Evolutionary conservation across 2,888 invertebrate genomes (phyloP).

Genomic region (Neoitamus cyanurus): DNA sequence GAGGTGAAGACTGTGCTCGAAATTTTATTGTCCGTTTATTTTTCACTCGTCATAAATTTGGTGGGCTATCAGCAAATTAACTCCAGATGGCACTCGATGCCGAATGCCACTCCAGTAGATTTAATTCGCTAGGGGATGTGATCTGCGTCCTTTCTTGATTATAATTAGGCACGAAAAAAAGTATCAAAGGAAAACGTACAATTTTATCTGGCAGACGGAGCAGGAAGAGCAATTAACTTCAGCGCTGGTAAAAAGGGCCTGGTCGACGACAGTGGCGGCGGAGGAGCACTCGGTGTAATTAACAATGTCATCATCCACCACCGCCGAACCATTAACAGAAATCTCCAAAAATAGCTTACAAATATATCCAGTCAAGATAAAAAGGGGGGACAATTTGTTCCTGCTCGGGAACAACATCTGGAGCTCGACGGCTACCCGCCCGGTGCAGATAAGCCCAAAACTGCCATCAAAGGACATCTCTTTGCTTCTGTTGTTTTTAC

Average conservation of each 20-base stretch:
- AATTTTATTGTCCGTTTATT: background rate
- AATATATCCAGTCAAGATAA: background rate
- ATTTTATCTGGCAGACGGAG: slow-evolving; percentile 15
- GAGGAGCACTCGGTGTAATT: background rate
- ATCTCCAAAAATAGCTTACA: slow-evolving; percentile 30
- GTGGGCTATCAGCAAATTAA: background rate
- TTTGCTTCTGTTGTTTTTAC: background rate
- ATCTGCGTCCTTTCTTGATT: background rate
- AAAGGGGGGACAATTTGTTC: slow-evolving; percentile 16
- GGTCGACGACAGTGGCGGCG: background rate
- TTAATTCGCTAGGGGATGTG: background rate
- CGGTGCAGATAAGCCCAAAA: background rate
- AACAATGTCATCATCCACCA: slow-evolving; percentile 8
- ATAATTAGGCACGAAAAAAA: background rate
- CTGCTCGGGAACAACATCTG: background rate
- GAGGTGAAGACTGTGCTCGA: background rate
- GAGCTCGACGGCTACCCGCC: background rate
- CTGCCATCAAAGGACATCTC: slow-evolving; percentile 1
- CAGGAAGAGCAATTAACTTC: slow-evolving; percentile 25
- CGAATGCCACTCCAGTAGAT: background rate
- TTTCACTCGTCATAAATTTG: background rate
- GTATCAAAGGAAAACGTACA: background rate
- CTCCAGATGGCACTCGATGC: background rate
- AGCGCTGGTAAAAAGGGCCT: background rate
- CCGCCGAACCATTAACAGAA: slow-evolving; percentile 1